A percentile compares a stretch with the other conserved stretches of the same genome.
phyloP scores from a whole-genome alignment of 2,113 vertebrate genomes.

The Odontophorus gujanensis region DNA sequence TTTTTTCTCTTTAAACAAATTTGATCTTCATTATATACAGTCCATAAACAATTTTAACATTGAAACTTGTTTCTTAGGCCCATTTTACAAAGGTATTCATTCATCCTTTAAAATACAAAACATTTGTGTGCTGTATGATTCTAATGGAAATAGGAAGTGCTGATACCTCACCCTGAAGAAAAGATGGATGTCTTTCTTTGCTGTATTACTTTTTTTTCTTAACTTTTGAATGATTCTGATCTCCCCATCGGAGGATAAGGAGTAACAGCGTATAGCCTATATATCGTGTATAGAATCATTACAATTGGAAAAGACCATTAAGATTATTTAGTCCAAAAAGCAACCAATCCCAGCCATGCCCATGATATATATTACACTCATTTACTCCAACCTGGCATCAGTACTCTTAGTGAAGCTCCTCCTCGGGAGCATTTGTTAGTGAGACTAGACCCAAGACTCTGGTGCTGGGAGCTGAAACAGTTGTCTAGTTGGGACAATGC shows the following conservation, averaged over 20 bases:
- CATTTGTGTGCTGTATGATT: not conserved
- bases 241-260: not conserved
- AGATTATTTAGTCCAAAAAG: too few relatives aligned
- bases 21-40: not conserved
- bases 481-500: rapidly evolving
- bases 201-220: not conserved
- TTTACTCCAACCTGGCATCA: too few relatives aligned
- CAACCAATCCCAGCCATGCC: too few relatives aligned
- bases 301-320: too few relatives aligned
- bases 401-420: not conserved
- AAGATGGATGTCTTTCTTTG: not conserved
- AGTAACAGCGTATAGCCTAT: not conserved
- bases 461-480: not conserved
- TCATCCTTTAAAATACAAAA: not conserved
- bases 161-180: not conserved
- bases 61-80: not conserved
- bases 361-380: too few relatives aligned
- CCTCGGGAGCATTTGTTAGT: rapidly evolving
- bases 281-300: not conserved
- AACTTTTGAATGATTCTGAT: not conserved
- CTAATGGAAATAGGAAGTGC: slow-evolving; percentile 3
- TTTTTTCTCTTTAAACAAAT: not conserved
- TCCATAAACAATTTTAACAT: not conserved
- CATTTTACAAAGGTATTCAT: not conserved
- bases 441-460: not conserved